Percentiles rank a stretch among this genome's conserved stretches.
These are phyloP conservation scores for Antennarius striatus DNA, from an alignment of 2,113 vertebrate species.

Conservation along the genomic window DNA sequence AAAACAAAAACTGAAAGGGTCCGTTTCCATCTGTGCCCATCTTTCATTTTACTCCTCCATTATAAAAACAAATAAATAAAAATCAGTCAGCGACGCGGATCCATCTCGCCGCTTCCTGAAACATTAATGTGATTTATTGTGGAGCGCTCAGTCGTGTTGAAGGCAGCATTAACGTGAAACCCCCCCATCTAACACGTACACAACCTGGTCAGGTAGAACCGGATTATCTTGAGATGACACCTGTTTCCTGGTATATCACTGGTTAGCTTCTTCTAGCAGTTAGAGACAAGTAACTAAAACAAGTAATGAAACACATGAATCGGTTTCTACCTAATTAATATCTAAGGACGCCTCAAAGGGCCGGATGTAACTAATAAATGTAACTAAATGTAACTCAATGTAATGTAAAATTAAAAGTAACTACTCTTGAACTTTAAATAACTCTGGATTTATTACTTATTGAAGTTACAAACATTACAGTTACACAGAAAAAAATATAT, in stretches of 20 bases:
- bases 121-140: constrained; percentile 64
- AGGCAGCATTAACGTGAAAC: constrained; percentile 50
- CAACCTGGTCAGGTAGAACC: constrained; percentile 37
- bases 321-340: too few relatives aligned
- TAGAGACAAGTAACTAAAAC: too few relatives aligned
- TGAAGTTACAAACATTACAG: too few relatives aligned
- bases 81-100: constrained; percentile 41
- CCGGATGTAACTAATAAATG: too few relatives aligned
- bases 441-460: too few relatives aligned
- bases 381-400: too few relatives aligned
- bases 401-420: too few relatives aligned
- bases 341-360: too few relatives aligned
- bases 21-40: constrained; percentile 50
- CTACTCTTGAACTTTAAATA: too few relatives aligned
- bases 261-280: neutral
- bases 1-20: constrained; percentile 60
- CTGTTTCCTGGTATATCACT: constrained; percentile 30
- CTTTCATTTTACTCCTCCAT: constrained; percentile 79
- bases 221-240: constrained; percentile 54
- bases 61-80: constrained; percentile 66
- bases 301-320: too few relatives aligned
- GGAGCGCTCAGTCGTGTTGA: constrained; percentile 49
- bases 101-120: constrained; percentile 44
- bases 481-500: too few relatives aligned
- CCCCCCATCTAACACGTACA: constrained; percentile 45